Evolutionary conservation across 2,888 invertebrate species (phyloP).

Genomic region (Gisinianus flammeolus): DNA sequence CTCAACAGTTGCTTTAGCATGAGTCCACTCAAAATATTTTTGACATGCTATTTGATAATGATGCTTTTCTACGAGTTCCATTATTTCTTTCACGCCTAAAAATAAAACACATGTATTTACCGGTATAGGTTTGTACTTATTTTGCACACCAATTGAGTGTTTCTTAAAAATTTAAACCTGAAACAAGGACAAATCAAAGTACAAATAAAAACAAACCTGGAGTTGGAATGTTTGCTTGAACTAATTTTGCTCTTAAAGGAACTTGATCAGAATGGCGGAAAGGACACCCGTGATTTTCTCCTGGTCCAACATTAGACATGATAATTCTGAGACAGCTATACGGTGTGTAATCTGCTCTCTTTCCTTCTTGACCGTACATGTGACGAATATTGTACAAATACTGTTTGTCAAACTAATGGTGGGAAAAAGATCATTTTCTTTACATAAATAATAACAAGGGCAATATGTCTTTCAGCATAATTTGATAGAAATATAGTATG

Average conservation of each 20-base stretch:
- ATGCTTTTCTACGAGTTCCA: constrained; percentile 73
- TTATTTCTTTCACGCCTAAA: constrained; percentile 73
- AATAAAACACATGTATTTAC: constrained; percentile 49
- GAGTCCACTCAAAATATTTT: constrained; percentile 79
- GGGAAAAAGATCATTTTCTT: background rate
- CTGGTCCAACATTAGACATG: constrained; percentile 73
- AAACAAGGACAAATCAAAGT: no score
- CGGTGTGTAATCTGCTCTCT: constrained; percentile 84
- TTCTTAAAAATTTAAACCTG: no score
- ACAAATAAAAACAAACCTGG: constrained; percentile 65
- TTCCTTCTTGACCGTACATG: constrained; percentile 95
- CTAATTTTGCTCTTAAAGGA: constrained; percentile 74
- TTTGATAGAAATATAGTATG: background rate
- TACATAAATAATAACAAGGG: background rate
- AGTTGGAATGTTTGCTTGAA: constrained; percentile 70
- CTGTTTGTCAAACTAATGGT: constrained; percentile 83
- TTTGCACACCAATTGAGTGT: no score
- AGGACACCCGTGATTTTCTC: constrained; percentile 93
- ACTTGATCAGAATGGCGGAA: constrained; percentile 80
- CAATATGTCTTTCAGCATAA: background rate
- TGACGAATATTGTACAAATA: constrained; percentile 91
- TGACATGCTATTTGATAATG: constrained; percentile 91
- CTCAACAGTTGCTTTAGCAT: constrained; percentile 69
- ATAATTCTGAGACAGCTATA: constrained; percentile 93
- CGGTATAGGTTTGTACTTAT: no score